phyloP scores from a whole-genome alignment of 2,797 vertebrate genomes.

The Loris lydekkerianus region DNA sequence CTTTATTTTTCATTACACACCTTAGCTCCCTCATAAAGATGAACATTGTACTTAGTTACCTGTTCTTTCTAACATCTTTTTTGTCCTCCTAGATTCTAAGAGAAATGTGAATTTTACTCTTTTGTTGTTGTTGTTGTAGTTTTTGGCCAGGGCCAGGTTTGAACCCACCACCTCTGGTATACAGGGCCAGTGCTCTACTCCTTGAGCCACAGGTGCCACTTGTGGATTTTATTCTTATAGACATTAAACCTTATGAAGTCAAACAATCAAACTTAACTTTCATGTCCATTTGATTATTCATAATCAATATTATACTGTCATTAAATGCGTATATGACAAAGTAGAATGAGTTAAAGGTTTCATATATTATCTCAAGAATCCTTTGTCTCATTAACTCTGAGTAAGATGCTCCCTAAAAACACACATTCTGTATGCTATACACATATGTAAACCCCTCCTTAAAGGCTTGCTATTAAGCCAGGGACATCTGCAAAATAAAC shows the following conservation, averaged over 20 bases:
- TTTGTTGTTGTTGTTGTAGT: too few species aligned
- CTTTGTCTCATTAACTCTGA: too few species aligned
- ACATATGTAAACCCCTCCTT: not conserved
- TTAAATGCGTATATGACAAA: not conserved
- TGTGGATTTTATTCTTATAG: not conserved
- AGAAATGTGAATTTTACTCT: not conserved
- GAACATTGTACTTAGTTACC: not conserved
- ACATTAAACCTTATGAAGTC: not conserved
- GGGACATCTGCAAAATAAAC: not conserved
- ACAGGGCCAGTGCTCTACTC: too few species aligned
- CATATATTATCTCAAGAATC: not conserved
- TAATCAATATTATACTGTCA: not conserved
- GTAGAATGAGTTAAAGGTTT: not conserved
- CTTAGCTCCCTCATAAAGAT: not conserved
- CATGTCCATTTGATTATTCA: constrained; percentile 20
- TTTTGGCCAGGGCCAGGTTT: too few species aligned
- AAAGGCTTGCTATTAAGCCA: not conserved
- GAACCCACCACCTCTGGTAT: too few species aligned
- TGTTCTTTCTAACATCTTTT: constrained; percentile 1
- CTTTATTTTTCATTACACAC: constrained; percentile 45
- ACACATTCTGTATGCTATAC: not conserved
- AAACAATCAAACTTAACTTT: not conserved
- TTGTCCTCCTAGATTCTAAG: not conserved
- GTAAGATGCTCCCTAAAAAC: too few species aligned
- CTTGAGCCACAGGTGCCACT: too few species aligned